phyloP scores from a whole-genome alignment of 2,113 vertebrate species.

The Zapus hudsonius region DNA sequence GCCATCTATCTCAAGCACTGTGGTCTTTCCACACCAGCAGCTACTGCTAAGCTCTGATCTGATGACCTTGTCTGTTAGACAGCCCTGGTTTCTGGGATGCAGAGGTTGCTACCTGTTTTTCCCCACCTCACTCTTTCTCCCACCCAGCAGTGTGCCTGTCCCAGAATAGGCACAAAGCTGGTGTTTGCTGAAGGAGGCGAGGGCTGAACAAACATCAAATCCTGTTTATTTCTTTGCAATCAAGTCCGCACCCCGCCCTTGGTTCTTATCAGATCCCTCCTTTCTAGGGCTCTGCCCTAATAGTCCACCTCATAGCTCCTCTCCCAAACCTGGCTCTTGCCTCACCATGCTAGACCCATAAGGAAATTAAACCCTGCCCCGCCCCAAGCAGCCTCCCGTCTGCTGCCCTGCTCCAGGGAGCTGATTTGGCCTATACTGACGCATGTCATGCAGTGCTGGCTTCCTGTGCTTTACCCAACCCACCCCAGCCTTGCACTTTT shows the following conservation, averaged over 20 bases:
- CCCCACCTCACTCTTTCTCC: background rate
- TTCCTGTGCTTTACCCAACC: slow-evolving; percentile 9
- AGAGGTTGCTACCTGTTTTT: background rate
- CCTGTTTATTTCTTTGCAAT: background rate
- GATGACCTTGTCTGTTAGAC: background rate
- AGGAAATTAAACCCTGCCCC: background rate
- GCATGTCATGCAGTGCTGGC: rapidly evolving
- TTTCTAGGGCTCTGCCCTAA: slow-evolving; percentile 3
- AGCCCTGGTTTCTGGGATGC: background rate
- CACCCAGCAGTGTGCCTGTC: background rate
- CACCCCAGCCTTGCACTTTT: background rate
- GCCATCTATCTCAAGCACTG: background rate
- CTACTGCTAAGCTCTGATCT: no score
- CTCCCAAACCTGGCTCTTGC: background rate
- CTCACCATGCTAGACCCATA: background rate
- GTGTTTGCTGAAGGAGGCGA: background rate
- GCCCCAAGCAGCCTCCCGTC: slow-evolving; percentile 8
- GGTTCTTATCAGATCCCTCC: slow-evolving; percentile 4
- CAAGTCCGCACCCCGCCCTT: background rate
- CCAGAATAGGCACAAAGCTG: background rate
- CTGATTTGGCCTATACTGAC: background rate
- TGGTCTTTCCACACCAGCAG: rapidly evolving
- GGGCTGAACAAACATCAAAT: background rate
- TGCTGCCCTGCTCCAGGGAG: background rate
- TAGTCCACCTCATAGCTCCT: background rate